Percentiles rank a stretch among this genome's conserved stretches.
Conservation (phyloP, 37 sponge, comb jelly and placozoan species). For the Theonella swinhoei region DNA sequence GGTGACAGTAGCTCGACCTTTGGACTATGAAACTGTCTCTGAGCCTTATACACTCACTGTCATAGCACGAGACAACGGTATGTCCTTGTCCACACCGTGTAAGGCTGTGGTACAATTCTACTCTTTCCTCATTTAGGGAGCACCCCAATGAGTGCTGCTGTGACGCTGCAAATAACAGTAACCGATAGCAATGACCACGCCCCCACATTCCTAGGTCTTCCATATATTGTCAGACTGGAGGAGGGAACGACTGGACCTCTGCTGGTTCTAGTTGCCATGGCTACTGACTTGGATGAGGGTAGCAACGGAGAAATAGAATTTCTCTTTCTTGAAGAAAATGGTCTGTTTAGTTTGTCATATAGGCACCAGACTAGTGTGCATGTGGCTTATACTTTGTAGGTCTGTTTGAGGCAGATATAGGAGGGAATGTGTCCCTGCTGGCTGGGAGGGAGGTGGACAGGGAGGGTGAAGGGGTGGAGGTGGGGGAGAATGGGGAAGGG, state of each 20-base stretch:
- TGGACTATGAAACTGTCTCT: conserved; percentile 34
- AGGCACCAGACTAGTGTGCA: too few species aligned
- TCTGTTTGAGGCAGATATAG: too few species aligned
- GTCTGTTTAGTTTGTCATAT: too few species aligned
- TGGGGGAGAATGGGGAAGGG: conserved; percentile 20
- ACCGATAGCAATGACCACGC: conserved; percentile 58
- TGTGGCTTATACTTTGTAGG: too few species aligned
- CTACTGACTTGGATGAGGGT: conserved; percentile 28
- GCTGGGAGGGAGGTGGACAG: conserved; percentile 20
- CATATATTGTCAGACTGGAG: not conserved
- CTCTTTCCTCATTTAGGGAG: conserved; percentile 10
- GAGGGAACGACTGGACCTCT: not conserved
- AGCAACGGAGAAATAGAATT: conserved; percentile 27
- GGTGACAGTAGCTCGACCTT: conserved; percentile 20
- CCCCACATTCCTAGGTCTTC: conserved; percentile 26
- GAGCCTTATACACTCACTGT: not conserved
- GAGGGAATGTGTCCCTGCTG: not conserved
- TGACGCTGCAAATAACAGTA: conserved; percentile 26
- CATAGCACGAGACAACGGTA: conserved; percentile 1
- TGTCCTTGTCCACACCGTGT: too few species aligned
- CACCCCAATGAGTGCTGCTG: not conserved
- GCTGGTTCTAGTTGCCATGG: conserved; percentile 1
- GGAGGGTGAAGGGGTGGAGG: not conserved
- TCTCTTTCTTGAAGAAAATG: conserved; percentile 5
- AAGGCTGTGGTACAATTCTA: too few species aligned